phyloP scores from a whole-genome alignment of 2,113 vertebrate genomes.

The Orycteropus afer region DNA sequence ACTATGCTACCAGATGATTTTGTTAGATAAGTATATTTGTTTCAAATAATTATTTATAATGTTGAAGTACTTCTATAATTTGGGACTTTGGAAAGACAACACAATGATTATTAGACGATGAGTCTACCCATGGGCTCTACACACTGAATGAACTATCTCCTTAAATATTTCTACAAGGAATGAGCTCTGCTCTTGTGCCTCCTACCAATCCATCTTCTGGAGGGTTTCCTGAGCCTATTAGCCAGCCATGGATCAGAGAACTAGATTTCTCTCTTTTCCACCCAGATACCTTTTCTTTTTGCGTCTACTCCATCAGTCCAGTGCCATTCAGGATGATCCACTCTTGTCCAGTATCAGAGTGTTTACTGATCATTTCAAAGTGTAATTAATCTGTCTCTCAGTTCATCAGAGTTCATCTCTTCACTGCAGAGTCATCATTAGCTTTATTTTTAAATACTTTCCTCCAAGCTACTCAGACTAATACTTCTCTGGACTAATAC shows the following conservation, averaged over 20 bases:
- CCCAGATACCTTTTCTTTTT: not conserved
- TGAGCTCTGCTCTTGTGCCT: fast-evolving
- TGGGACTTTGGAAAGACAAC: not conserved
- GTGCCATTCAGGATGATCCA: not conserved
- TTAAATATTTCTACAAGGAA: no score
- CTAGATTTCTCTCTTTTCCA: not conserved
- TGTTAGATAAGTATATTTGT: not conserved
- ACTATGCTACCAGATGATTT: no score
- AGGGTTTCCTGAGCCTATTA: no score
- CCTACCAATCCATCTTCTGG: fast-evolving
- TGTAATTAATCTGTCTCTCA: not conserved
- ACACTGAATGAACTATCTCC: no score
- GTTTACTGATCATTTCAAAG: not conserved
- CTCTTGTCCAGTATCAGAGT: not conserved
- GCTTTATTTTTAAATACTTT: not conserved
- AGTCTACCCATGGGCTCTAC: fast-evolving
- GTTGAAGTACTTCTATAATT: not conserved
- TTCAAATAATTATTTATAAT: not conserved
- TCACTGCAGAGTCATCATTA: not conserved
- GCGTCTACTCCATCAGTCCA: not conserved
- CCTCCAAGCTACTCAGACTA: not conserved
- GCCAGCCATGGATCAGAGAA: not conserved
- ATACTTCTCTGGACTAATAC: not conserved
- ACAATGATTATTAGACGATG: not conserved
- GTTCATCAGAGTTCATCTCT: not conserved